Evolutionary conservation across 1,140 invertebrate genomes (phyloP).

Genomic region (Dendroctonus ponderosae): DNA sequence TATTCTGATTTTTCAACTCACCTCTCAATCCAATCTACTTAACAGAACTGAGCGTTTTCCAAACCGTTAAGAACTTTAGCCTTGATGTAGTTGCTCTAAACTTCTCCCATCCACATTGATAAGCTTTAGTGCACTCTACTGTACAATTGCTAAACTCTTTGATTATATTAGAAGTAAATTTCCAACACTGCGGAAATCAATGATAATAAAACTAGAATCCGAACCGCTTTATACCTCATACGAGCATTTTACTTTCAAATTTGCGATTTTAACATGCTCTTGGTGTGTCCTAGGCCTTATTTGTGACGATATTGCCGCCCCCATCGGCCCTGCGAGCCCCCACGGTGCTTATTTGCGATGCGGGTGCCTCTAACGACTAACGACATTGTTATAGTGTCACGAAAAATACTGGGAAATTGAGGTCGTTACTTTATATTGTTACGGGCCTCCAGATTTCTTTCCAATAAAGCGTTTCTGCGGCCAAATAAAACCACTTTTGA

Average conservation of each 20-base stretch:
- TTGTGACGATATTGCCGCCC: constrained; percentile 16
- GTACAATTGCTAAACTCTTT: too few species aligned
- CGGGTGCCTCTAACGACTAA: constrained; percentile 35
- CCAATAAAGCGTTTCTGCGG: constrained; percentile 31
- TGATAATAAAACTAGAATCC: too few species aligned
- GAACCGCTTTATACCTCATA: background rate
- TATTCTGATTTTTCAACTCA: too few species aligned
- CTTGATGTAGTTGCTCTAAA: too few species aligned
- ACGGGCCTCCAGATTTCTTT: constrained; percentile 33
- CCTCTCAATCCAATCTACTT: too few species aligned
- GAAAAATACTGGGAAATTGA: constrained; percentile 36
- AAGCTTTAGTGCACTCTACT: too few species aligned
- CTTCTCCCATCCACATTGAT: too few species aligned
- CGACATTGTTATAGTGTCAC: constrained; percentile 37
- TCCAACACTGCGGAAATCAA: too few species aligned
- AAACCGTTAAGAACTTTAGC: too few species aligned
- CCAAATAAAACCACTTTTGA: constrained; percentile 32
- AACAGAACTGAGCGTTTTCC: too few species aligned
- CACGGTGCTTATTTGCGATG: constrained; percentile 32
- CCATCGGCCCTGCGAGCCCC: constrained; percentile 1
- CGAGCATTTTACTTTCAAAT: constrained; percentile 20
- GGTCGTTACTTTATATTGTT: constrained; percentile 37
- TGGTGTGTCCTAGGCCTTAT: constrained; percentile 25
- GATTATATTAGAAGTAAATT: too few species aligned
- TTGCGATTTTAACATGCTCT: constrained; percentile 17